phyloP scores from a whole-genome alignment of 2,113 vertebrate species.

The Ceratotherium simum region DNA sequence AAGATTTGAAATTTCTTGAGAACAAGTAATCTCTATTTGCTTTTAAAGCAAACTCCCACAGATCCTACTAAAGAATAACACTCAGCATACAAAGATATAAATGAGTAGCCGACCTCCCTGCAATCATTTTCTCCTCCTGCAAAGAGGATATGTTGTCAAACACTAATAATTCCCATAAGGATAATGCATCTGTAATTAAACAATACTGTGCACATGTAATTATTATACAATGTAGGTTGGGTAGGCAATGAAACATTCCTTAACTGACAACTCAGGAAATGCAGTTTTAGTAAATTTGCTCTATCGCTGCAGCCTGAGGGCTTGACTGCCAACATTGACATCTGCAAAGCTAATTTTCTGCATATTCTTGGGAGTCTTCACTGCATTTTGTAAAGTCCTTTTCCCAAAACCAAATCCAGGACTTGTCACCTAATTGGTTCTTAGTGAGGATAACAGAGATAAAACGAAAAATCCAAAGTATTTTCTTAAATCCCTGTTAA shows the following conservation, averaged over 20 bases:
- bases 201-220: background rate
- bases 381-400: background rate
- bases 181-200: background rate
- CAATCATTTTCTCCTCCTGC: constrained; percentile 17
- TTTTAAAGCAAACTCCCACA: constrained; percentile 41
- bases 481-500: constrained; percentile 62
- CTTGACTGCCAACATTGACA: background rate
- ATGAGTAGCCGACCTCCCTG: background rate
- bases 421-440: constrained; percentile 65
- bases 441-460: constrained; percentile 50
- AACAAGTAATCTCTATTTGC: background rate
- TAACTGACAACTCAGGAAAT: background rate
- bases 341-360: background rate
- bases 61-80: background rate
- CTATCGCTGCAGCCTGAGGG: background rate
- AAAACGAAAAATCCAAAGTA: constrained; percentile 60
- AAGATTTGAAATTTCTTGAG: constrained; percentile 19
- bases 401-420: constrained; percentile 50
- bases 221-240: background rate
- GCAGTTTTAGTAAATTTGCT: background rate
- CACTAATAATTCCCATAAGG: constrained; percentile 24
- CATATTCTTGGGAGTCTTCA: background rate
- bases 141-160: constrained; percentile 1
- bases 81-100: background rate
- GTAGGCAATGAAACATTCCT: background rate